Percentiles rank a stretch among this genome's conserved stretches.
Conservation (phyloP, 2,113 vertebrate genomes). For the Phainopepla nitens region DNA sequence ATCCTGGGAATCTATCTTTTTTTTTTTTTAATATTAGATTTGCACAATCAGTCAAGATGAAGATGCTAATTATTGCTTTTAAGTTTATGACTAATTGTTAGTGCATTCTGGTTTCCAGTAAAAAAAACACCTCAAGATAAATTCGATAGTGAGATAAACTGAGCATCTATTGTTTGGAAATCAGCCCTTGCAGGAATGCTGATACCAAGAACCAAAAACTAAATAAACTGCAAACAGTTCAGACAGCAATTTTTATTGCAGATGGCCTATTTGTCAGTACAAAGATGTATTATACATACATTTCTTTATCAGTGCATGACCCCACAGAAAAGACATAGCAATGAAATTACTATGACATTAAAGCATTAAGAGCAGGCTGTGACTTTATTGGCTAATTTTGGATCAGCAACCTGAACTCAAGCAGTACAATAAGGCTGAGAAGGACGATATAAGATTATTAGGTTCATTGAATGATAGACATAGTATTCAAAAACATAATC, state of each 20-base stretch:
- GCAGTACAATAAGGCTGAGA: background rate
- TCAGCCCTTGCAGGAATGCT: background rate
- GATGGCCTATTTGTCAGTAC: background rate
- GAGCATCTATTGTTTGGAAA: background rate
- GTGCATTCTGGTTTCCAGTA: background rate
- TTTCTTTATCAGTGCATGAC: background rate
- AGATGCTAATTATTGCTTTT: fast-evolving
- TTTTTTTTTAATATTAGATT: fast-evolving
- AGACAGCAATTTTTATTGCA: background rate
- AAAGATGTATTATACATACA: background rate
- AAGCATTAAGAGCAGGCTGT: background rate
- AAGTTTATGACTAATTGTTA: background rate
- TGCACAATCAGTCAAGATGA: background rate
- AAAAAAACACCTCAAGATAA: background rate
- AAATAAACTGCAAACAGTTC: background rate
- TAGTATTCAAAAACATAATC: background rate
- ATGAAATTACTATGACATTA: background rate
- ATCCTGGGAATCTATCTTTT: background rate
- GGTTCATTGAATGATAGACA: background rate
- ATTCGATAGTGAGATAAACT: background rate
- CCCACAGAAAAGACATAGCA: background rate
- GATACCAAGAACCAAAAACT: background rate
- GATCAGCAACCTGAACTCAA: background rate
- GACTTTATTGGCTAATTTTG: background rate
- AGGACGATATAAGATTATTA: background rate